These are phyloP conservation scores for Falco concolor DNA, from an alignment of 2,797 vertebrate species.

Conservation along the genomic window DNA sequence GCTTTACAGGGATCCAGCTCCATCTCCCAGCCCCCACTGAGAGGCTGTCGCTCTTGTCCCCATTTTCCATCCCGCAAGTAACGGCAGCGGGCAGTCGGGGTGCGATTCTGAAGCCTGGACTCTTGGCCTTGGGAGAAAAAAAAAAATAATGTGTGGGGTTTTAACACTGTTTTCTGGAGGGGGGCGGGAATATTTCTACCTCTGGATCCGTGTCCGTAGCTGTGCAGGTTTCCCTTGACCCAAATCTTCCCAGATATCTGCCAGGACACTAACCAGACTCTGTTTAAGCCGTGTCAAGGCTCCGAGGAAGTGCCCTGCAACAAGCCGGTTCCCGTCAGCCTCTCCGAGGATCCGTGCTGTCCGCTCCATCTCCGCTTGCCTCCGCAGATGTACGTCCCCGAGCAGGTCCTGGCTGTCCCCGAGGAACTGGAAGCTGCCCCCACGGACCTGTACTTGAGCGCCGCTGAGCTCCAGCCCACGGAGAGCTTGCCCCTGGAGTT, in stretches of 20 bases:
- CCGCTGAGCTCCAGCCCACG: conserved; percentile 94
- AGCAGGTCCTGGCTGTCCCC: conserved; percentile 83
- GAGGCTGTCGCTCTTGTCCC: background rate
- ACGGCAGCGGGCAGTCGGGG: background rate
- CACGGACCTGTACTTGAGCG: conserved; percentile 91
- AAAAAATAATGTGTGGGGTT: accelerated
- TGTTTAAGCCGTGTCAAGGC: conserved; percentile 91
- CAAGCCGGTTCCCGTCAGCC: conserved; percentile 87
- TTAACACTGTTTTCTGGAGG: background rate
- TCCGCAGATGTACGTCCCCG: conserved; percentile 88
- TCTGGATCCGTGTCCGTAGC: background rate
- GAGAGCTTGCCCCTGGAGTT: conserved; percentile 95
- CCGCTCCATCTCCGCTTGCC: conserved; percentile 89
- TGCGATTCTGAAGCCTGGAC: background rate
- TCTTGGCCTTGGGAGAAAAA: background rate
- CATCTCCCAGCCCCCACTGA: background rate
- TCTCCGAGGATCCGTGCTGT: conserved; percentile 90
- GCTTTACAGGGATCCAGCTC: background rate
- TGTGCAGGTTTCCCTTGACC: conserved; percentile 62
- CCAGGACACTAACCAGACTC: conserved; percentile 90
- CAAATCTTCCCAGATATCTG: conserved; percentile 82
- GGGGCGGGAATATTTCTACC: accelerated
- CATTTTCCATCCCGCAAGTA: background rate
- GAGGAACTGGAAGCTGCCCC: conserved; percentile 80
- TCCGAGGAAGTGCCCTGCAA: conserved; percentile 88